phyloP scores from a whole-genome alignment of 2,797 vertebrate species.

The Psittacula derbiana region DNA sequence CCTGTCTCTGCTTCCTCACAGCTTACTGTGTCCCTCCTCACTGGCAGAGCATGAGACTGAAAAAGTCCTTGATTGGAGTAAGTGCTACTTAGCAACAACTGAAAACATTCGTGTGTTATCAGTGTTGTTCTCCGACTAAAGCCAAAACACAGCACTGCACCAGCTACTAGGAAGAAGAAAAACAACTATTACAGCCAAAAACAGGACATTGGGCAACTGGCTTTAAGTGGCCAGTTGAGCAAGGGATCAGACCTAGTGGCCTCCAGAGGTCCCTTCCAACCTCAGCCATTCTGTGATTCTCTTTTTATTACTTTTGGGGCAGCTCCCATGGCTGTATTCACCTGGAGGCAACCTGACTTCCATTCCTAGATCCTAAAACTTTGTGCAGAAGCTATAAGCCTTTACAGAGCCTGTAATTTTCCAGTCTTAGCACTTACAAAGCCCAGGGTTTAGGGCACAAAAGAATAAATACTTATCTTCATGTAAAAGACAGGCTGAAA shows the following conservation, averaged over 20 bases:
- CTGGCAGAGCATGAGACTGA: neutral
- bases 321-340: neutral
- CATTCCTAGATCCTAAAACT: neutral
- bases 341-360: neutral
- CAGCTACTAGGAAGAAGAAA: neutral
- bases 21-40: neutral
- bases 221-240: neutral
- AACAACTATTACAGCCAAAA: neutral
- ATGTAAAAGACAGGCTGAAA: neutral
- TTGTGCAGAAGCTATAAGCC: neutral
- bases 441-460: neutral
- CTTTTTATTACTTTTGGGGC: neutral
- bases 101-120: neutral
- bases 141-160: neutral
- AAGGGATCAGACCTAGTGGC: neutral
- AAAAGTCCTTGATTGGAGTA: neutral
- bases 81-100: neutral
- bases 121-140: neutral
- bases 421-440: neutral
- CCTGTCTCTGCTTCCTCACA: neutral
- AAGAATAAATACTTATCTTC: neutral
- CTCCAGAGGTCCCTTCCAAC: neutral
- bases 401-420: neutral
- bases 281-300: neutral
- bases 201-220: neutral